phyloP scores from a whole-genome alignment of 2,888 invertebrate species.

The Antheraea assamensis region DNA sequence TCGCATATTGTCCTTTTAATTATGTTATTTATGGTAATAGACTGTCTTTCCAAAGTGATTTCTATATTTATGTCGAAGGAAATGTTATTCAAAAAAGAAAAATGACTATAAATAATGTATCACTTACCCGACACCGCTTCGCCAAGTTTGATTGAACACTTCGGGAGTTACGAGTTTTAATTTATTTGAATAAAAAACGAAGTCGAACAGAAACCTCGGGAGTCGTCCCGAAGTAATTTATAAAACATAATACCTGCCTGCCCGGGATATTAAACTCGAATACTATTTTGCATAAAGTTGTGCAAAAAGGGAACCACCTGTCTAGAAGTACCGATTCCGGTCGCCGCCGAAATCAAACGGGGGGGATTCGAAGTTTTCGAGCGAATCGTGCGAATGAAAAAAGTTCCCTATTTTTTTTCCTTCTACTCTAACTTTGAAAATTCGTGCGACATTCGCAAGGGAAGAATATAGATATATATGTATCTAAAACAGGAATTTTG shows the following conservation, averaged over 20 bases:
- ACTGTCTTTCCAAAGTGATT: not conserved
- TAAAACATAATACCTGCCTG: slow-evolving; percentile 43
- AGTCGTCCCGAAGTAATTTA: slow-evolving; percentile 45
- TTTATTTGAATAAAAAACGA: slow-evolving; percentile 43
- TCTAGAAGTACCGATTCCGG: slow-evolving; percentile 45
- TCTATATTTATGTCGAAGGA: not conserved
- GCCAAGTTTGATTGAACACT: slow-evolving; percentile 5
- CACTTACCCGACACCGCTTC: not conserved
- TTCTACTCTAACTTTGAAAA: slow-evolving; percentile 34
- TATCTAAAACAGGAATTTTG: slow-evolving; percentile 55
- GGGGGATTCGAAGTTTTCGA: slow-evolving; percentile 42
- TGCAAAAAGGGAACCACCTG: slow-evolving; percentile 56
- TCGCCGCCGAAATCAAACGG: slow-evolving; percentile 51
- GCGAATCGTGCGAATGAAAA: slow-evolving; percentile 59
- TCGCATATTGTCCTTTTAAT: too few species aligned
- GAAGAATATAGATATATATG: slow-evolving; percentile 20
- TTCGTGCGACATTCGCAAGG: slow-evolving; percentile 43
- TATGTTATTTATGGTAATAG: too few species aligned
- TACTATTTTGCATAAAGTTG: slow-evolving; percentile 57
- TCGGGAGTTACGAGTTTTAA: slow-evolving; percentile 19
- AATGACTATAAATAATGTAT: slow-evolving; percentile 11
- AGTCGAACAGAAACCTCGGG: slow-evolving; percentile 29
- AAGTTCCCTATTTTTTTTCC: slow-evolving; percentile 49
- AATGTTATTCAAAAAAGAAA: not conserved
- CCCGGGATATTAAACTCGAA: slow-evolving; percentile 52